phyloP scores from a whole-genome alignment of 2,888 invertebrate genomes.

The Nymphalis polychloros region DNA sequence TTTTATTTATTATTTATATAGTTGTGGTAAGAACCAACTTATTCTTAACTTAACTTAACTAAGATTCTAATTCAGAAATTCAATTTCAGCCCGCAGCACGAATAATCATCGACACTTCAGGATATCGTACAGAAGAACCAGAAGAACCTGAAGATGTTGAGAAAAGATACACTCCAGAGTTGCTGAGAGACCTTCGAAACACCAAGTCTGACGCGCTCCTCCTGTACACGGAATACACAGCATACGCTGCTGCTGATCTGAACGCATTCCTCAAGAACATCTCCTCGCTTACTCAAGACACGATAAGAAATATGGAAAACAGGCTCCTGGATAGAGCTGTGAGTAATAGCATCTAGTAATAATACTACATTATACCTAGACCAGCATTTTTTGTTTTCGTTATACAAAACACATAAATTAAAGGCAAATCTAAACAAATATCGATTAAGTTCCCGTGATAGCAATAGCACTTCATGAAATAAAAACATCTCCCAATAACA shows the following conservation, averaged over 20 bases:
- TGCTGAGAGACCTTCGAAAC: constrained; percentile 52
- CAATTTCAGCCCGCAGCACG: constrained; percentile 44
- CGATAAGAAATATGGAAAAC: constrained; percentile 41
- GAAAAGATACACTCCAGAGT: constrained; percentile 54
- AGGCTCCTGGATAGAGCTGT: constrained; percentile 50
- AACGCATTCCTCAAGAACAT: constrained; percentile 60
- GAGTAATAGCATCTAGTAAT: constrained; percentile 22
- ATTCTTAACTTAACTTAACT: not conserved
- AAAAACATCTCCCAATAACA: too few species aligned
- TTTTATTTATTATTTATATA: too few species aligned
- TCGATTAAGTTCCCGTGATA: too few species aligned
- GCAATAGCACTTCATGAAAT: too few species aligned
- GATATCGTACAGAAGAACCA: not conserved
- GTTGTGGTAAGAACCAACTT: not conserved
- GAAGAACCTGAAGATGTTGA: constrained; percentile 44
- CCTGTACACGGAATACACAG: constrained; percentile 66
- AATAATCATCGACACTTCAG: constrained; percentile 47
- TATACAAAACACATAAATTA: too few species aligned
- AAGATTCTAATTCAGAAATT: not conserved
- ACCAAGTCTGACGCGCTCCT: constrained; percentile 58
- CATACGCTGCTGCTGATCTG: constrained; percentile 56
- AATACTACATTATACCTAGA: too few species aligned
- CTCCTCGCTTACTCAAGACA: constrained; percentile 50
- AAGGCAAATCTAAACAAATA: too few species aligned
- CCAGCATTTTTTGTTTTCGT: too few species aligned